These are phyloP conservation scores for Neolamprologus caudopunctatus DNA, from an alignment of 2,113 vertebrate species.

Conservation along the genomic window DNA sequence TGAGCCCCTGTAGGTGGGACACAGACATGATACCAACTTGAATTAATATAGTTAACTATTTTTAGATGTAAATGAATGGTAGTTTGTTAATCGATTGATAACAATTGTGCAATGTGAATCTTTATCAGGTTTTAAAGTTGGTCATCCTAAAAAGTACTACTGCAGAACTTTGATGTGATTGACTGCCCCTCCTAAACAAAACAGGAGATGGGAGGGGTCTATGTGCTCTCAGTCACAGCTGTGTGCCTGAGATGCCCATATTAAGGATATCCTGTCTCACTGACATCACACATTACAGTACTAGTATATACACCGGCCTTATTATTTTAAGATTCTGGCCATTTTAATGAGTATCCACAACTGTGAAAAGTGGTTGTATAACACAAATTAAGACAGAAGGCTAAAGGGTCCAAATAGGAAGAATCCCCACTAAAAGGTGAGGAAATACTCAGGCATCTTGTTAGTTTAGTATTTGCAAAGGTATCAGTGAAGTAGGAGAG, in stretches of 20 bases:
- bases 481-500: not conserved
- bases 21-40: not conserved
- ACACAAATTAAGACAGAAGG: not conserved
- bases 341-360: not conserved
- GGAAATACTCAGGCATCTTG: not conserved
- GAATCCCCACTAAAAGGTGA: not conserved
- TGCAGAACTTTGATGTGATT: not conserved
- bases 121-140: not conserved
- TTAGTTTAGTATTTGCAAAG: not conserved
- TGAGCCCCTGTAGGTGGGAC: not conserved
- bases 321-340: not conserved
- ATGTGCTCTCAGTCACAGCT: not conserved
- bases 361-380: not conserved
- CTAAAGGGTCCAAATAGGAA: not conserved
- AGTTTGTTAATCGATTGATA: not conserved
- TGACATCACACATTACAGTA: not conserved
- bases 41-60: not conserved
- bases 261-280: not conserved
- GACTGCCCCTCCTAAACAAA: not conserved
- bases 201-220: not conserved
- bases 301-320: not conserved
- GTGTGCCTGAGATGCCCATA: not conserved
- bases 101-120: not conserved
- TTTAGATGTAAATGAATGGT: not conserved
- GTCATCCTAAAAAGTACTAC: not conserved